phyloP scores from a whole-genome alignment of 2,888 invertebrate genomes.

The Ectropis crepuscularia region DNA sequence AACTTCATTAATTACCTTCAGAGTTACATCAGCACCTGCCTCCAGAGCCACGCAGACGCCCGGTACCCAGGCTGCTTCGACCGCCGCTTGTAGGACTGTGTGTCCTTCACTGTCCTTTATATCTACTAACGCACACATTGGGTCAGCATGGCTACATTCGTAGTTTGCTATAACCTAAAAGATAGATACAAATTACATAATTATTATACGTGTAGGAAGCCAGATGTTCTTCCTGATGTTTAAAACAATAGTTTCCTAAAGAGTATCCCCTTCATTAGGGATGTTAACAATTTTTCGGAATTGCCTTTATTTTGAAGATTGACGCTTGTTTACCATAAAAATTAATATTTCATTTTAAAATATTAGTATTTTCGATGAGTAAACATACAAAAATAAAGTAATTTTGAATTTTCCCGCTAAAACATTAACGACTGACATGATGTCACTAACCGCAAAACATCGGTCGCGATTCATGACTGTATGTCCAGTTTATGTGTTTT shows the following conservation, averaged over 20 bases:
- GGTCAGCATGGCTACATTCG: conserved; percentile 65
- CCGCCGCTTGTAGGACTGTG: conserved; percentile 82
- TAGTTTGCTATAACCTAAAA: conserved; percentile 70
- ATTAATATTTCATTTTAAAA: no score
- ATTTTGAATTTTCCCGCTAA: no score
- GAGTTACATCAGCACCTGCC: conserved; percentile 79
- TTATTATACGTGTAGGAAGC: neutral
- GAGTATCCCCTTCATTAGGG: neutral
- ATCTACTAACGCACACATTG: conserved; percentile 70
- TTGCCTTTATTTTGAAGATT: no score
- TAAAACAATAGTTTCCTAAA: neutral
- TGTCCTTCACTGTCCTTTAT: conserved; percentile 77
- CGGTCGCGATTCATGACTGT: no score
- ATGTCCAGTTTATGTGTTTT: no score
- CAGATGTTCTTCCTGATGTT: neutral
- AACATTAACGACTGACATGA: no score
- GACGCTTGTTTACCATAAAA: no score
- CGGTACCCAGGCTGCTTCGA: conserved; percentile 79
- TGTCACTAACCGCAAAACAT: no score
- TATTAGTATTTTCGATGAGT: no score
- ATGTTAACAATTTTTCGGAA: no score
- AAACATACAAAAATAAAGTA: no score
- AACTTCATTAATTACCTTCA: conserved; percentile 57
- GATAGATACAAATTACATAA: conserved; percentile 10
- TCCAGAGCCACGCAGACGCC: conserved; percentile 82